Base-by-base conservation (phyloP, 2,888 invertebrate species). In the Dolomedes plantarius region DNA sequence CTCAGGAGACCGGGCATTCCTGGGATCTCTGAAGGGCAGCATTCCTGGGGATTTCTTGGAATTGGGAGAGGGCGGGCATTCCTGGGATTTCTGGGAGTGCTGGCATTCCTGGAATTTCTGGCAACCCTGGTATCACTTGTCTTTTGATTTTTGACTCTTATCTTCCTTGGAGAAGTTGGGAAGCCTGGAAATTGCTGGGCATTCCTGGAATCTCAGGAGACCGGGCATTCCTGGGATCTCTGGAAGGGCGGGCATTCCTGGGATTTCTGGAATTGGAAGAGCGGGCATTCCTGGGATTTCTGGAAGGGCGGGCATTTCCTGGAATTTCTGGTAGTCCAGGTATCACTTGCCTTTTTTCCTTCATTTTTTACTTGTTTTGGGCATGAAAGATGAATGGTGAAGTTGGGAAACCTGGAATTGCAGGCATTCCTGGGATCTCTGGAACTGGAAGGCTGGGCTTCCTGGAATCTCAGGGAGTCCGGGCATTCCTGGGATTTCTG, bases 81-180 rank as follows among this genome's bases (percentile, higher is more conserved):
- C 23, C 39, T 0, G 64, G 75, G 9, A 75, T 19, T 50, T 23
- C 46, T 0, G 77, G 73, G 5, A 31, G n/a, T 67, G 29, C 67
- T 11, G 77, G 85, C 46, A 85, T 65, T 29, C 77, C 76, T 27
- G 83, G 83, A 0, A 83, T 67, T 50, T 77, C 19, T 0, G 85
- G 85, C 23, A 86, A 46, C 69, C 74, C 78, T 11, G 85, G 85
- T 3, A 78, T n/a, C n/a, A n/a, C n/a, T 73, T 32, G 83, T 76
- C 69, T 62, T 69, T 36, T 56, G 56, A n/a, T 3, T 23, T 56
- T 56, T 19, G 11, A 23, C 19, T n/a, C 1, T n/a, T 19, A 23
- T 2, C 23, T 23, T 2, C 3, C 16, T n/a, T 56, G 56, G 56
- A 56, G 71, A 2, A 64, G 71, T 32, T 6, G 83, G 83, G 31